Base-by-base conservation (phyloP, 2,888 invertebrate species). In the Psylliodes chrysocephalus region DNA sequence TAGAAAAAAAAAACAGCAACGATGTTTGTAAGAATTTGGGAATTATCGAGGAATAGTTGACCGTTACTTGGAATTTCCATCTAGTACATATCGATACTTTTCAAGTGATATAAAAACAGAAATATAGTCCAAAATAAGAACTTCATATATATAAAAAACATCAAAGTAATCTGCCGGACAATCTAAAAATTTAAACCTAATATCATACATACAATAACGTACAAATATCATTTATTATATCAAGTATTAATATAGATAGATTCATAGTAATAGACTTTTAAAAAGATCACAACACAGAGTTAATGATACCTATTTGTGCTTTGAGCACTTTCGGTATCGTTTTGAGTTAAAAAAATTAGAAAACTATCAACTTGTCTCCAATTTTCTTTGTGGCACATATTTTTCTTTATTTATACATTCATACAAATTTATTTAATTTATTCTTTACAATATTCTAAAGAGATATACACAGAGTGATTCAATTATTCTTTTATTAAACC, bases 201-300 rank as follows among this genome's bases (percentile, higher is more conserved):
- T 77, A 74, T 77, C 73, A 79, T 79, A 81, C 79, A 81, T 74
- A 72, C 70, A 73, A 69, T 80, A 81, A 82, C 82, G 80, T 82
- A 82, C 82, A 82, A 82, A 82, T 81, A 82, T 81, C 77, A 77
- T 71, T 73, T 73, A 73, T 72, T 66, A 73, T 77, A 77, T 75
- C 76, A 78, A 77, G 77, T 79, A 78, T 77, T 80, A 79, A 79
- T 81, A 81, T 80, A 82, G 80, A 82, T 82, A 82, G 81, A 81
- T 82, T 82, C 80, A 82, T 82, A 82, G 80, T 82, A 82, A 82
- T 82, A 82, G 82, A 82, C 82, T 82, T 82, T 82, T 78, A 82
- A 82, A 82, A 82, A 82, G 82, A 83, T 83, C 83, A 83, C 83
- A 83, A 83, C 82, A 83, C 83, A 82, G 83, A 83, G 82, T 79